A percentile compares a stretch with the other conserved stretches of the same genome.
Evolutionary conservation across 2,113 vertebrate genomes (phyloP).

Genomic region (Oncorhynchus gorbuscha): DNA sequence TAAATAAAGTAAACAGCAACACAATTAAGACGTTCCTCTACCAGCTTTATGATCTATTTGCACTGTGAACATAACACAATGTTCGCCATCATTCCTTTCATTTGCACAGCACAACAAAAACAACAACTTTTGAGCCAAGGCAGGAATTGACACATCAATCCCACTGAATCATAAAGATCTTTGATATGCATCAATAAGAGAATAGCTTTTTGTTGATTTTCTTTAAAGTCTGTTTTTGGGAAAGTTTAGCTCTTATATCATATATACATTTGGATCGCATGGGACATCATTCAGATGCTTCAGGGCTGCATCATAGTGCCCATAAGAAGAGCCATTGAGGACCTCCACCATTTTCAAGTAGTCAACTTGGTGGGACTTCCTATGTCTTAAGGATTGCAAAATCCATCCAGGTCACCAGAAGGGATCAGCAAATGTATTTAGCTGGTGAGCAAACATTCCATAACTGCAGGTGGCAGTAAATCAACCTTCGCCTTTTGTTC

Average conservation of each 20-base stretch:
- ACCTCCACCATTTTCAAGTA: too few species aligned
- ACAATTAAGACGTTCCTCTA: conserved; percentile 15
- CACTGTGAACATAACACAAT: conserved; percentile 45
- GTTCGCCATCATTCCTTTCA: conserved; percentile 30
- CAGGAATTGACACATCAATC: not conserved
- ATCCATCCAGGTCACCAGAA: too few species aligned
- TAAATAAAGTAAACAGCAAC: not conserved
- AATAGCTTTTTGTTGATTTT: not conserved
- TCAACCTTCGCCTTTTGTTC: too few species aligned
- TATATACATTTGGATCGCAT: conserved; percentile 55
- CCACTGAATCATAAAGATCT: not conserved
- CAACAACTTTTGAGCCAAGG: not conserved
- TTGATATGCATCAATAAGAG: conserved; percentile 31
- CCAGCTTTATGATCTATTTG: conserved; percentile 65
- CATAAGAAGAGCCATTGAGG: too few species aligned
- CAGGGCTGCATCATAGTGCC: not conserved
- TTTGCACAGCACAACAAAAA: conserved; percentile 53
- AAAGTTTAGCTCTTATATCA: conserved; percentile 34
- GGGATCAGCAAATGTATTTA: too few species aligned
- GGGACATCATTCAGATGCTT: not conserved
- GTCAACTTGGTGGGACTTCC: too few species aligned
- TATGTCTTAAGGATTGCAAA: too few species aligned
- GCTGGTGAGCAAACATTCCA: too few species aligned
- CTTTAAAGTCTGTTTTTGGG: conserved; percentile 14
- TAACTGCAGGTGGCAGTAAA: too few species aligned